phyloP scores from a whole-genome alignment of 35 echinoderm and acorn worm species.

The Lytechinus pictus region DNA sequence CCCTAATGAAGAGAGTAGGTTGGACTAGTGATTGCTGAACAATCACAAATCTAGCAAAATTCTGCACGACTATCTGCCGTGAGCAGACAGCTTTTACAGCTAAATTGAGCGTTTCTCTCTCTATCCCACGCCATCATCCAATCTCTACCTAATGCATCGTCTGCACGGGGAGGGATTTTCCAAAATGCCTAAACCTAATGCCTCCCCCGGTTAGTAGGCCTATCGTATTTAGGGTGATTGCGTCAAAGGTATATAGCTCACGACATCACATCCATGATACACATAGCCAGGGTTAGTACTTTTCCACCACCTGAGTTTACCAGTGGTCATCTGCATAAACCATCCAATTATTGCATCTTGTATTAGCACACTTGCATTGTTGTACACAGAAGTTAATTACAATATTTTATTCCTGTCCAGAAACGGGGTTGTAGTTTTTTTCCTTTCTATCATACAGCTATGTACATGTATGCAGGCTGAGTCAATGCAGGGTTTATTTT shows the following conservation, averaged over 20 bases:
- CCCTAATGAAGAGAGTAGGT: background rate
- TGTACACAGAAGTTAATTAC: no score
- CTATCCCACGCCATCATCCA: background rate
- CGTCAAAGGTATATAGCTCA: background rate
- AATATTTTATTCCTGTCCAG: no score
- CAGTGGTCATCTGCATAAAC: background rate
- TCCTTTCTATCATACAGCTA: no score
- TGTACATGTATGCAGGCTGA: no score
- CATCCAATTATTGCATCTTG: background rate
- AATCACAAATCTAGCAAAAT: background rate
- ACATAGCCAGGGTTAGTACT: background rate
- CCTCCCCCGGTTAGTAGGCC: background rate
- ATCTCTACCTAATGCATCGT: constrained; percentile 1
- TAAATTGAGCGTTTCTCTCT: background rate
- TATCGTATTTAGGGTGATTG: background rate
- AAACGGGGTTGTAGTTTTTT: no score
- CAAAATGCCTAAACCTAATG: background rate
- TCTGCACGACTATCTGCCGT: background rate
- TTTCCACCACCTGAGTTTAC: background rate
- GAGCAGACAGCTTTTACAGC: background rate
- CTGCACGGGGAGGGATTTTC: background rate
- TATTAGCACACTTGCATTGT: no score
- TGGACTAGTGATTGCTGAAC: background rate
- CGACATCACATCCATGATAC: background rate
- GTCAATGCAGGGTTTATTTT: no score